Evolutionary conservation across 2,113 vertebrate species (phyloP).

Genomic region (Nothocercus julius): DNA sequence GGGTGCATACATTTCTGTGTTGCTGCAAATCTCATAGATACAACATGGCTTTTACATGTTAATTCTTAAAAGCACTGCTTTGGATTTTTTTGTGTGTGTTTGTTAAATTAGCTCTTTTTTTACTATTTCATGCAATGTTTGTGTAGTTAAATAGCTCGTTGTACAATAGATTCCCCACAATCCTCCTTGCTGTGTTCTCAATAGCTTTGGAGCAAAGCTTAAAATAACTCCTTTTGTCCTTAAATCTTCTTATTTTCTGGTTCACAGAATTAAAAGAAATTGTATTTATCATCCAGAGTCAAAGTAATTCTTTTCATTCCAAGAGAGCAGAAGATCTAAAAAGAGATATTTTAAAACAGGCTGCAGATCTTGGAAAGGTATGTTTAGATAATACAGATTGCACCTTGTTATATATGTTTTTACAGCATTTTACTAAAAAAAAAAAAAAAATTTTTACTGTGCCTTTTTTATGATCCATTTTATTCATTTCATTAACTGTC

Average conservation of each 20-base stretch:
- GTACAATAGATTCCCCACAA: neutral
- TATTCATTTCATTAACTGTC: neutral
- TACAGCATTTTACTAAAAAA: neutral
- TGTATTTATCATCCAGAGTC: conserved; percentile 96
- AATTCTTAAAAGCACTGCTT: neutral
- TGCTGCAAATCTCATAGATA: neutral
- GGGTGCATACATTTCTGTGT: neutral
- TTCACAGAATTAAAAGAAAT: conserved; percentile 88
- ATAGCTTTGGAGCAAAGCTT: neutral
- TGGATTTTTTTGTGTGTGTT: neutral
- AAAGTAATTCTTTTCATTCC: conserved; percentile 91
- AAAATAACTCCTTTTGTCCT: neutral
- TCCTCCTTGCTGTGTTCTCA: neutral
- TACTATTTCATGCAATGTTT: neutral
- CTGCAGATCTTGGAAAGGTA: conserved; percentile 84
- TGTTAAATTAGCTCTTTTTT: neutral
- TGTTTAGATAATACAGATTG: neutral
- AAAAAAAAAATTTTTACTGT: neutral
- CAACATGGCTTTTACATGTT: neutral
- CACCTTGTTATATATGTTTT: neutral
- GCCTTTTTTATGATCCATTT: neutral
- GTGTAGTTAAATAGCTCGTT: neutral
- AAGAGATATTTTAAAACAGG: conserved; percentile 84
- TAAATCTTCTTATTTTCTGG: conserved; percentile 51
- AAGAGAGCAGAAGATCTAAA: conserved; percentile 85